These are phyloP conservation scores for Tursiops truncatus DNA, from an alignment of 2,113 vertebrate species.

Conservation along the genomic window DNA sequence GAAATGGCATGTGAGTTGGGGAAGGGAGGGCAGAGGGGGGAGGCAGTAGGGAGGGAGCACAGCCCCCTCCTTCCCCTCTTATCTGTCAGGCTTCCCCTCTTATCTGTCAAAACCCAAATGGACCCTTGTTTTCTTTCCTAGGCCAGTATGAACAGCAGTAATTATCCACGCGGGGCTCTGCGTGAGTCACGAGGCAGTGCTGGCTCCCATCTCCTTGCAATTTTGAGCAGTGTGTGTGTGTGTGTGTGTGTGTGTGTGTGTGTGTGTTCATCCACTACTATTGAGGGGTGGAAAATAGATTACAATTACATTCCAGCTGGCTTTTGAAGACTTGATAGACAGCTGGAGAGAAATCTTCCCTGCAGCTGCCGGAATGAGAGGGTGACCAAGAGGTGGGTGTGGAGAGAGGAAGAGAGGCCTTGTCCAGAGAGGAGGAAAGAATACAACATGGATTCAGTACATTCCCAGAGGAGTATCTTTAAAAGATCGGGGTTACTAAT, in stretches of 20 bases:
- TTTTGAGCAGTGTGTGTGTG: conserved; percentile 66
- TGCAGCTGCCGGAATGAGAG: conserved; percentile 60
- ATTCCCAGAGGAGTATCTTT: not conserved
- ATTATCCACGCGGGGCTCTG: conserved; percentile 60
- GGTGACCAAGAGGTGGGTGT: conserved; percentile 50
- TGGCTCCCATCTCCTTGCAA: conserved; percentile 44
- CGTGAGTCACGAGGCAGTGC: conserved; percentile 61
- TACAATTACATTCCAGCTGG: conserved; percentile 70
- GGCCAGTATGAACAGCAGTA: conserved; percentile 67
- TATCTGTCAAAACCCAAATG: conserved; percentile 4
- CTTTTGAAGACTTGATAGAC: conserved; percentile 75
- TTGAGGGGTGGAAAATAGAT: conserved; percentile 74
- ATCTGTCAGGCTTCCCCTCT: conserved; percentile 19
- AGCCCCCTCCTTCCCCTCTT: not conserved
- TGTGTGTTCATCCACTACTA: conserved; percentile 59
- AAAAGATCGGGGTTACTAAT: not conserved
- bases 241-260: conserved; percentile 51
- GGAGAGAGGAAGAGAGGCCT: conserved; percentile 20
- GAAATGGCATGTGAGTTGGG: conserved; percentile 19
- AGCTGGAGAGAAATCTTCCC: conserved; percentile 71
- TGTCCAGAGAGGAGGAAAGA: conserved; percentile 7
- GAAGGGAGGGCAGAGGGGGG: not conserved
- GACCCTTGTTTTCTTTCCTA: conserved; percentile 60
- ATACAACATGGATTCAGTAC: not conserved
- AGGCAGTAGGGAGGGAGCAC: not conserved